phyloP scores from a whole-genome alignment of 2,113 vertebrate genomes.

The Seriola quinqueradiata region DNA sequence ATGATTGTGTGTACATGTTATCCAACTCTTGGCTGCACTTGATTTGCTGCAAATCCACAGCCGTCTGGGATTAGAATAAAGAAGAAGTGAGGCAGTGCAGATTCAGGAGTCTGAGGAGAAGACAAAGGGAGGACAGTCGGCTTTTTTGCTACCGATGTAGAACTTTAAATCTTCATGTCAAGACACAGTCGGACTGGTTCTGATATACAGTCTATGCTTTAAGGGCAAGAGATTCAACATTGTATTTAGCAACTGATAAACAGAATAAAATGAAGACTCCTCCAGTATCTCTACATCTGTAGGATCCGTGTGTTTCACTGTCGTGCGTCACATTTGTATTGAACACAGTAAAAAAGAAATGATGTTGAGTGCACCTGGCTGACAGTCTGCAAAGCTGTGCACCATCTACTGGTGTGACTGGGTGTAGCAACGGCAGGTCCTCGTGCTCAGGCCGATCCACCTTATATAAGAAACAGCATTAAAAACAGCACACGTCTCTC shows the following conservation, averaged over 20 bases:
- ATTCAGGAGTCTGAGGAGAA: neutral
- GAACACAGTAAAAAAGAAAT: neutral
- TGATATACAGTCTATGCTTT: neutral
- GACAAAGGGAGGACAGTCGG: no score
- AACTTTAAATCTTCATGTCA: neutral
- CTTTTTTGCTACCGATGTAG: neutral
- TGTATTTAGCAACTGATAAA: neutral
- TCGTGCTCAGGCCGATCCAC: neutral
- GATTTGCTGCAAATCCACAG: neutral
- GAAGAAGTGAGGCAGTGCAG: neutral
- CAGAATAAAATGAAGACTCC: neutral
- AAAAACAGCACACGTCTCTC: no score
- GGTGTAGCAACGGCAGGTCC: neutral
- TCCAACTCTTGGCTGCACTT: neutral
- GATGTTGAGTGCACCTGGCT: neutral
- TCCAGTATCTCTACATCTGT: no score
- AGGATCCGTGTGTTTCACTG: neutral
- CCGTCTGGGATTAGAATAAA: neutral
- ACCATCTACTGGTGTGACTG: slow-evolving; percentile 63
- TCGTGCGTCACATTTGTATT: neutral
- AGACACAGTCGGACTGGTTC: neutral
- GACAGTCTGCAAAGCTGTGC: slow-evolving; percentile 37
- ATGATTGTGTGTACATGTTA: neutral
- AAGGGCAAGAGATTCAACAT: neutral
- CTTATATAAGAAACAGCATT: neutral